Conservation (phyloP, 53 echinoderm and acorn worm species). For the Arbacia lixula region DNA sequence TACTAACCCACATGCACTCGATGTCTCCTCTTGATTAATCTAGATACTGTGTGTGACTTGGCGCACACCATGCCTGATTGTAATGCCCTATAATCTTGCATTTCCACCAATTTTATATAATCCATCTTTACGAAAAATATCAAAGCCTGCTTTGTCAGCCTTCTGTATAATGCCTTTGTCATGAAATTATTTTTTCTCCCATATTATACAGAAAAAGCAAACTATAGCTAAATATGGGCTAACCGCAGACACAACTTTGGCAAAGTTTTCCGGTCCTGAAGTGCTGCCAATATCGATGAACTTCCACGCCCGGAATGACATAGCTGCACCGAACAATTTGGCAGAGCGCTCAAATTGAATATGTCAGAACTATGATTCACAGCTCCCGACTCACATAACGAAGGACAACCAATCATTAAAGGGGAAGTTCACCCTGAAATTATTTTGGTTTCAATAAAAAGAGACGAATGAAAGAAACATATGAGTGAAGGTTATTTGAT, state of each 20-base stretch:
- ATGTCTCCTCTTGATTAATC: too few species aligned
- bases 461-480: too few species aligned
- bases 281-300: neutral
- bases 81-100: neutral
- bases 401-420: too few species aligned
- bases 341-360: slow-evolving; percentile 17
- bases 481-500: too few species aligned
- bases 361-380: slow-evolving; percentile 33
- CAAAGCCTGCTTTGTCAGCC: neutral
- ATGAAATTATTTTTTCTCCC: slow-evolving; percentile 31
- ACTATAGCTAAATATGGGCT: slow-evolving; percentile 26
- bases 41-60: neutral
- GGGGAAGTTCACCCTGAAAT: too few species aligned
- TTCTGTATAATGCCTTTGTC: slow-evolving; percentile 21
- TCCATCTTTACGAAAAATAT: slow-evolving; percentile 17
- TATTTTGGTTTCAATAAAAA: too few species aligned
- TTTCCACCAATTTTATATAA: slow-evolving; percentile 39
- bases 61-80: neutral
- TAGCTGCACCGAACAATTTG: slow-evolving; percentile 35
- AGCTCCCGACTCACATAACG: slow-evolving; percentile 22
- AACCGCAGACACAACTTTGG: slow-evolving; percentile 34
- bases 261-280: slow-evolving; percentile 8
- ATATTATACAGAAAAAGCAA: too few species aligned
- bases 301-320: too few species aligned
- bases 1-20: too few species aligned